Evolutionary conservation across 2,888 invertebrate genomes (phyloP).

Genomic region (Lasiommata megera): DNA sequence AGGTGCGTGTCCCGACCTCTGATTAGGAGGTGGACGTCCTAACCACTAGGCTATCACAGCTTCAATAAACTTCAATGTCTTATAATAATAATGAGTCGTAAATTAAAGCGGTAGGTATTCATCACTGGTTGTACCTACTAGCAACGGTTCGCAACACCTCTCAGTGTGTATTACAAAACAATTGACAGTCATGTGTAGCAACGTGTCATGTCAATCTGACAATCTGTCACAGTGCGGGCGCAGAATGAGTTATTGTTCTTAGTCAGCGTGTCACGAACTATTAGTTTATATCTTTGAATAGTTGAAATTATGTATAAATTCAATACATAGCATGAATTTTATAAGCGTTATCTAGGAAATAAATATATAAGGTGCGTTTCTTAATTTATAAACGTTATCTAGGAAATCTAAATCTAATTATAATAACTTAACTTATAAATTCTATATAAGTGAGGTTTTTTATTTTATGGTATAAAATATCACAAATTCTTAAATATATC

Average conservation of each 20-base stretch:
- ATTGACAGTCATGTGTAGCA: constrained; percentile 18
- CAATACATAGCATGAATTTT: background rate
- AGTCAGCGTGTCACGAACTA: constrained; percentile 16
- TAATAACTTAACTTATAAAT: too few species aligned
- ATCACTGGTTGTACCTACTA: background rate
- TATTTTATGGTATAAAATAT: too few species aligned
- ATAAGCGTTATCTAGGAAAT: too few species aligned
- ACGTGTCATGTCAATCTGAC: constrained; percentile 25
- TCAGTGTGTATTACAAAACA: constrained; percentile 10
- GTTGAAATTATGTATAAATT: background rate
- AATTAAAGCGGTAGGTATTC: constrained; percentile 3
- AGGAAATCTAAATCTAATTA: too few species aligned
- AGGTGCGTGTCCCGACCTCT: too few species aligned
- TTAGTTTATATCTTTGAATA: constrained; percentile 11
- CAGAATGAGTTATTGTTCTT: constrained; percentile 21
- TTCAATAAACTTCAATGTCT: background rate
- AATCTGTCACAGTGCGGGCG: constrained; percentile 14
- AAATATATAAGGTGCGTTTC: too few species aligned
- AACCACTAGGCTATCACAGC: too few species aligned
- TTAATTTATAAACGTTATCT: too few species aligned
- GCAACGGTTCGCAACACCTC: constrained; percentile 18
- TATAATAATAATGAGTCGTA: constrained; percentile 8
- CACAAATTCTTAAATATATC: too few species aligned
- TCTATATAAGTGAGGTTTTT: too few species aligned
- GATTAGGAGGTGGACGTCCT: too few species aligned